phyloP scores from a whole-genome alignment of 2,113 vertebrate genomes.

The Cyanistes caeruleus region DNA sequence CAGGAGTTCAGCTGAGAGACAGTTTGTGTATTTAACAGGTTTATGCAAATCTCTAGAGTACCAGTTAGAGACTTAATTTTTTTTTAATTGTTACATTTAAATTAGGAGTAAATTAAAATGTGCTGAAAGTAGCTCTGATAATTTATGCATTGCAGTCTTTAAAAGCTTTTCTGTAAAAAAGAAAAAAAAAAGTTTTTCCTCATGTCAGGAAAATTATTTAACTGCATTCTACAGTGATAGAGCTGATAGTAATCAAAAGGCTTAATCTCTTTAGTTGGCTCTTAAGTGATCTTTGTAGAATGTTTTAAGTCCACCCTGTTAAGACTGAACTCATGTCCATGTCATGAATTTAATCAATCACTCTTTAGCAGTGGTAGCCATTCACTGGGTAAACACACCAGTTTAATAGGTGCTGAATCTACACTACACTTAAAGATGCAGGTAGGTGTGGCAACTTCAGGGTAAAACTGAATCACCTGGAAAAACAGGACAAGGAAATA shows the following conservation, averaged over 20 bases:
- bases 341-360: background rate
- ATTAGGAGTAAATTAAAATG: background rate
- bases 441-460: background rate
- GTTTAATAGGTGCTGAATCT: background rate
- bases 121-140: background rate
- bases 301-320: background rate
- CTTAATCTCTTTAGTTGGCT: background rate
- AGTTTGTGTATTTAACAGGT: background rate
- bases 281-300: background rate
- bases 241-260: background rate
- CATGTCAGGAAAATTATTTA: background rate
- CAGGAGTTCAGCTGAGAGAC: background rate
- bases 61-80: background rate
- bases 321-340: background rate
- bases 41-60: conserved; percentile 26
- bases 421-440: background rate
- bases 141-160: background rate
- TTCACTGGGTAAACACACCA: background rate
- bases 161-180: background rate
- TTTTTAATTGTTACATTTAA: conserved; percentile 36
- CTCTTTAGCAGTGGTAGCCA: background rate
- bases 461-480: background rate
- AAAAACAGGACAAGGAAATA: background rate
- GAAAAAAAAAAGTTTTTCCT: background rate
- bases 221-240: background rate